phyloP scores from a whole-genome alignment of 37 sponge, comb jelly and placozoan species.

The Spongilla lacustris region DNA sequence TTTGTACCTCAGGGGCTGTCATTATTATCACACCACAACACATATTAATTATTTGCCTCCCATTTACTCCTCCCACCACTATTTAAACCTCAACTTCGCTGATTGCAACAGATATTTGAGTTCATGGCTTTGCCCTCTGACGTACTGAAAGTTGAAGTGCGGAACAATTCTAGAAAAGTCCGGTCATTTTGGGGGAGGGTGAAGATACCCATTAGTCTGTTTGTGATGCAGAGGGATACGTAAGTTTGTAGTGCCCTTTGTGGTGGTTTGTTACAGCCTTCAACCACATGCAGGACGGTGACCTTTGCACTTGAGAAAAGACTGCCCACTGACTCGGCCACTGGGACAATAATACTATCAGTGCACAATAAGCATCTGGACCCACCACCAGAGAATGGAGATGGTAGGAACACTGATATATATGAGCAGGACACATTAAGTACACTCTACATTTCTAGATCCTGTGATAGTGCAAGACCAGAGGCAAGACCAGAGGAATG shows the following conservation, averaged over 20 bases:
- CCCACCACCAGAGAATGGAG: not conserved
- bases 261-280: not conserved
- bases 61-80: too few relatives aligned
- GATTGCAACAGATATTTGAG: not conserved
- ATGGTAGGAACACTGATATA: too few relatives aligned
- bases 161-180: constrained; percentile 21
- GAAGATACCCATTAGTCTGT: not conserved
- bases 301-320: constrained; percentile 50
- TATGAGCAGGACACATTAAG: too few relatives aligned
- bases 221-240: constrained; percentile 12
- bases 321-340: constrained; percentile 46
- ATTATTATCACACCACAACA: too few relatives aligned
- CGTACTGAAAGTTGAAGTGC: constrained; percentile 52
- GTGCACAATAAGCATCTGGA: constrained; percentile 2
- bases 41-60: too few relatives aligned
- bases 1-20: too few relatives aligned
- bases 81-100: too few relatives aligned
- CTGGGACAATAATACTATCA: constrained; percentile 42
- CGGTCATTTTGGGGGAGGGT: constrained; percentile 50
- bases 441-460: too few relatives aligned
- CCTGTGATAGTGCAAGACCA: too few relatives aligned
- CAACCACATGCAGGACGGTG: constrained; percentile 2
- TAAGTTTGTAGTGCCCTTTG: not conserved
- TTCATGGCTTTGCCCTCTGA: constrained; percentile 36
- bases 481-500: too few relatives aligned